Base-by-base conservation (phyloP, 2,888 invertebrate genomes). In the Drosophila buzzatii region DNA sequence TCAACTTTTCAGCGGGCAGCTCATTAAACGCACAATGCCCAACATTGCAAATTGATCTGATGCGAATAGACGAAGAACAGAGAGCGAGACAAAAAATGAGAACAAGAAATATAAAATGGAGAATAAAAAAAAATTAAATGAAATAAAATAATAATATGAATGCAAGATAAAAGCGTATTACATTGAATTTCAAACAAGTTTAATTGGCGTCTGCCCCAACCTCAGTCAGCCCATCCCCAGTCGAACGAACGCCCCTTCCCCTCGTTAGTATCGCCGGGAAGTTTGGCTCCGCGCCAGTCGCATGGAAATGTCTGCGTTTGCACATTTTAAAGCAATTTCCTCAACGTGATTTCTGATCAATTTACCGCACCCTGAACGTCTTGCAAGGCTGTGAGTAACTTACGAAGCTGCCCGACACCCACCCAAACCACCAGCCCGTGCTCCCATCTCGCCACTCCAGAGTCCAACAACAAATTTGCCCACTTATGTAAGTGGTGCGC, bases 261-360 rank as follows among this genome's bases (percentile, higher is more conserved):
- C 16, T 7, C n/a, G 12, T 18, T 7, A 12, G 20, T n/a, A 41
- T 55, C 35, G 56, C 63, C 20, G 33, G 37, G 20, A 18, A 31
- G 31, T 31, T 31, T 45, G 58, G 47, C 66, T 20, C 33, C 31
- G 10, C 23, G 53, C 45, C 52, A 67, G 39, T 42, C 53, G 41
- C 56, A 39, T 47, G 39, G 47, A 76, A 77, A 47, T 77, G 68
- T 53, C 63, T 57, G 71, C 72, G 72, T 66, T 68, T 63, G 79
- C 82, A 78, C 75, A 68, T 81, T 81, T 81, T 67, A 69, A 64
- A 79, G 82, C 82, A 70, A 82, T 85, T 71, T 75, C 56, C 76
- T 57, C 39, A 57, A 68, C 73, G 77, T 83, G 83, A 80, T 80
- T 80, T 80, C 68, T 83, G 80, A 80, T 80, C 83, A 80, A 80